These are phyloP conservation scores for Dendropsophus ebraccatus DNA, from an alignment of 2,113 vertebrate species.

Conservation along the genomic window DNA sequence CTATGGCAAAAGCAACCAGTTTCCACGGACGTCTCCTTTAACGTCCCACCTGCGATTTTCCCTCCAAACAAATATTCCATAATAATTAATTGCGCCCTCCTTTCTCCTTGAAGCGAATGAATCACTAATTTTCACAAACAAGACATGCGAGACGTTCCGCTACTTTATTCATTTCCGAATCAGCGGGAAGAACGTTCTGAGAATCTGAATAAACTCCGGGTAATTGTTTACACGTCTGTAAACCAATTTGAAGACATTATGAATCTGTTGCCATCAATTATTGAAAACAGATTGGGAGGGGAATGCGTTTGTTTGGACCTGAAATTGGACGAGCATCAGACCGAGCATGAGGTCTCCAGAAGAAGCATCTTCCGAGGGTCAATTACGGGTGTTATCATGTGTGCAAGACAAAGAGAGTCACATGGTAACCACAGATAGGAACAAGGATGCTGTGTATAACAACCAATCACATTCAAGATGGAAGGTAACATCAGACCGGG, in stretches of 20 bases:
- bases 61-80: background rate
- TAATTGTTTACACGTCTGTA: background rate
- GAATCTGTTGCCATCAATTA: conserved; percentile 16
- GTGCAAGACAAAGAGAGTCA: background rate
- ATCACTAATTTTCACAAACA: background rate
- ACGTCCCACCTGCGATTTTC: too few species aligned
- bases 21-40: background rate
- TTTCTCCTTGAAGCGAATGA: background rate
- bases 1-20: background rate
- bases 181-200: background rate
- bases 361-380: background rate
- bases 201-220: background rate
- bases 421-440: background rate
- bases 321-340: conserved; percentile 1
- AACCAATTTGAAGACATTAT: conserved; percentile 11
- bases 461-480: background rate
- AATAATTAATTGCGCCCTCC: background rate
- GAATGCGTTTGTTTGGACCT: conserved; percentile 18
- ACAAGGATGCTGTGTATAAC: background rate
- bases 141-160: background rate
- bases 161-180: background rate
- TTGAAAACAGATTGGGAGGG: conserved; percentile 17
- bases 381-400: background rate
- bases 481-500: background rate
- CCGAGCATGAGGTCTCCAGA: too few species aligned